Conservation (phyloP, 2,113 vertebrate species). For the Pelecanoides urinatrix region DNA sequence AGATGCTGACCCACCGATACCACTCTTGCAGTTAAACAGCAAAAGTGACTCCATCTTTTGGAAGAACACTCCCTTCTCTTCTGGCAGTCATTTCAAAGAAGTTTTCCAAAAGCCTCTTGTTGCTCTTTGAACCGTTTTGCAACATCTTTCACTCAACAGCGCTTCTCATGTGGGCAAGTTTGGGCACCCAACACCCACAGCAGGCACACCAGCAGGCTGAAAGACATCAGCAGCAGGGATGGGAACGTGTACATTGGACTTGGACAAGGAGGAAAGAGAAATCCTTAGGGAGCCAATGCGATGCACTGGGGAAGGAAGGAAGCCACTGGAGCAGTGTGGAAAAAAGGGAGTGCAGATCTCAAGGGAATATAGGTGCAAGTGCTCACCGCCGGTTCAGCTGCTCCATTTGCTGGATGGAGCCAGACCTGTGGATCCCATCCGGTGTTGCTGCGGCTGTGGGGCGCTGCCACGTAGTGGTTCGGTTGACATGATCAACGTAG, state of each 20-base stretch:
- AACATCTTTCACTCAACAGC: background rate
- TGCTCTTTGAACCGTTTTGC: background rate
- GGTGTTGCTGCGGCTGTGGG: slow-evolving; percentile 84
- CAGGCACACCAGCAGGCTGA: background rate
- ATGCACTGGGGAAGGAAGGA: background rate
- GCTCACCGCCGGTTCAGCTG: slow-evolving; percentile 94
- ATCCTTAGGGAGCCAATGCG: background rate
- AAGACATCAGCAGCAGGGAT: background rate
- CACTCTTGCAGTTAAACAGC: background rate
- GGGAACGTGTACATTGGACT: background rate
- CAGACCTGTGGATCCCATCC: slow-evolving; percentile 84
- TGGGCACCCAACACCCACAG: background rate
- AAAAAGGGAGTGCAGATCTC: background rate
- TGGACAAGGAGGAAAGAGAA: background rate
- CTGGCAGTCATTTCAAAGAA: background rate
- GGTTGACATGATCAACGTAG: slow-evolving; percentile 95
- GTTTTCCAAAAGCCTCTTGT: background rate
- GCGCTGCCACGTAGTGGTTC: slow-evolving; percentile 96
- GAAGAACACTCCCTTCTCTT: background rate
- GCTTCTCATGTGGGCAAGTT: background rate
- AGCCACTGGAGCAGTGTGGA: background rate
- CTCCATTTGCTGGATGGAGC: slow-evolving; percentile 97
- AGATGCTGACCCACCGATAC: accelerated
- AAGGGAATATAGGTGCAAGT: background rate
- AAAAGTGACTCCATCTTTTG: background rate